Base-by-base conservation (phyloP, 2,888 invertebrate species). In the Ernsta delagoae region DNA sequence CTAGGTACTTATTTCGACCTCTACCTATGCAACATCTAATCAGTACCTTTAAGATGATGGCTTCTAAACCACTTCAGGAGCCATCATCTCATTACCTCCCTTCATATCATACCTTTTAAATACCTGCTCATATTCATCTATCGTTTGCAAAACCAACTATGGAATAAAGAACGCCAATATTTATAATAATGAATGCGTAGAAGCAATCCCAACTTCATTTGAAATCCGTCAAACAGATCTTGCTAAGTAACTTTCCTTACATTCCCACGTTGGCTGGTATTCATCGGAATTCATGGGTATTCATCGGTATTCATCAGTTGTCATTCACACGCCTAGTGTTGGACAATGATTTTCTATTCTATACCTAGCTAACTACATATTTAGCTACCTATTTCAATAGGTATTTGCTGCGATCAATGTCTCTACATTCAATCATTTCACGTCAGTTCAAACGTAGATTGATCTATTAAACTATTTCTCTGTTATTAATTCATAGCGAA, bases 241-340 rank as follows among this genome's bases (percentile, higher is more conserved):
- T 9, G 7, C 12, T 41, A 54, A 54, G 31, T 43, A 43, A 16
- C 56, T 56, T 54, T 63, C 59, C 24, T 66, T 11, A 70, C 73
- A 75, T 78, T 78, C 77, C 75, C 78, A 78, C 78, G 77, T 73
- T 70, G 64, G 65, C 71, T 65, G 65, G 71, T 48, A 63, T 66
- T 72, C 74, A 75, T 77, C 72, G 70, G 73, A 70, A 77, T 54
- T 54, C 66, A 60, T 54, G 31, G 9, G 54, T 54, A 67, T 67
- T 60, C 66, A 67, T 67, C 60, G 66, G 43, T 66, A 60, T 66
- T 59, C 65, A 66, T 66, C 41, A 6, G n/a, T 34, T 41, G 43
- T 64, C 59, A 54, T 60, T 36, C 77, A 74, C 75, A 71, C 75
- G 74, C 72, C 70, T 39, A 59, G 64, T 66, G 74, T 64, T 74